Conservation (phyloP, 37 sponge, comb jelly and placozoan species). For the Amphimedon queenslandica region DNA sequence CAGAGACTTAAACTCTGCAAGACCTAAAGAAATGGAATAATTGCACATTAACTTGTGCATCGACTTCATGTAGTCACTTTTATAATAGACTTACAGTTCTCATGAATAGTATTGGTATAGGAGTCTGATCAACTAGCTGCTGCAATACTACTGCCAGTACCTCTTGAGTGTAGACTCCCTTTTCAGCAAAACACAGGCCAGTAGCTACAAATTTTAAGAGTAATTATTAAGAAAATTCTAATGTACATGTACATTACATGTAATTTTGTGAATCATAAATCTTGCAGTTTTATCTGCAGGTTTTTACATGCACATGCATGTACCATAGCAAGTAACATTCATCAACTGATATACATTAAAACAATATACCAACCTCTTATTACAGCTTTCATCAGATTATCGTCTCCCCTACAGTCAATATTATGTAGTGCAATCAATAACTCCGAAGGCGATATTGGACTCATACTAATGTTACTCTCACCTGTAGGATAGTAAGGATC, state of each 20-base stretch:
- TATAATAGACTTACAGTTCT: conserved; percentile 97
- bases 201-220: conserved; percentile 54
- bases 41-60: background rate
- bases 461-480: conserved; percentile 46
- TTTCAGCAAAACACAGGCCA: conserved; percentile 85
- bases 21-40: conserved; percentile 55
- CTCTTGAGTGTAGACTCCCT: conserved; percentile 82
- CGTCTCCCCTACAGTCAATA: conserved; percentile 86
- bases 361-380: conserved; percentile 65
- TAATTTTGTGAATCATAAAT: background rate
- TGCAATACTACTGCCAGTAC: conserved; percentile 90
- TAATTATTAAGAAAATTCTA: conserved; percentile 4
- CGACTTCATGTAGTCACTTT: too few species aligned
- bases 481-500: conserved; percentile 17
- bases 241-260: too few species aligned
- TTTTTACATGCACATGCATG: background rate
- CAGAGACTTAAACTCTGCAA: conserved; percentile 78
- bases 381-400: conserved; percentile 81
- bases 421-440: conserved; percentile 93
- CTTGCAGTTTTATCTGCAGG: background rate
- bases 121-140: conserved; percentile 85
- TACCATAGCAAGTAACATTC: background rate
- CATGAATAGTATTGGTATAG: conserved; percentile 95
- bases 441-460: conserved; percentile 87
- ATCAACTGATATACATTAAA: background rate